These are phyloP conservation scores for Isoperla grammatica DNA, from an alignment of 2,888 invertebrate species.

Conservation along the genomic window DNA sequence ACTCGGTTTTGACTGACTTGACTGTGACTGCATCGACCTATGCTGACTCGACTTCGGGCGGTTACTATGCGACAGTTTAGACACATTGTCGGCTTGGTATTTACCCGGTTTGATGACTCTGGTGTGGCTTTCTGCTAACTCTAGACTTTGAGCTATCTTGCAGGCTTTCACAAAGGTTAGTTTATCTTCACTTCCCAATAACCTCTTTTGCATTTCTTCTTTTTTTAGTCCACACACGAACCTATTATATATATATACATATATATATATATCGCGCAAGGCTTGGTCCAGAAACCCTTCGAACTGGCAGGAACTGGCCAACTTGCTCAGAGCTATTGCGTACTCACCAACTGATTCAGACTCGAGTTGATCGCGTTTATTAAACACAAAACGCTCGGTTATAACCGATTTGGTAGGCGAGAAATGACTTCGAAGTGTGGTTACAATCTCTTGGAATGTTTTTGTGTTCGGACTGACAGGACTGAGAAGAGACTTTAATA, in stretches of 20 bases:
- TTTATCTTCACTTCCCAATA: constrained; percentile 30
- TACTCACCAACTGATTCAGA: constrained; percentile 28
- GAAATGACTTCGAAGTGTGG: constrained; percentile 21
- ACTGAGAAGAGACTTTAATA: too few species aligned
- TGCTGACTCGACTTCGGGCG: too few species aligned
- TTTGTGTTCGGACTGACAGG: too few species aligned
- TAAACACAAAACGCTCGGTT: constrained; percentile 35
- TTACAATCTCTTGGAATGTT: too few species aligned
- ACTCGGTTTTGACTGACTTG: neutral
- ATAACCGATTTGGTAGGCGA: constrained; percentile 32
- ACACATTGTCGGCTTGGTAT: too few species aligned
- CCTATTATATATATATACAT: too few species aligned
- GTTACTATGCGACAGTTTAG: too few species aligned
- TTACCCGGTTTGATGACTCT: neutral
- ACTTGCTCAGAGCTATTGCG: constrained; percentile 31
- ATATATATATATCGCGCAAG: too few species aligned
- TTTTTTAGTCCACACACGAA: constrained; percentile 33
- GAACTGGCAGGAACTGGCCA: constrained; percentile 34
- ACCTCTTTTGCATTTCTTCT: constrained; percentile 28
- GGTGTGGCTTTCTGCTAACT: constrained; percentile 21
- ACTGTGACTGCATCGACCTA: too few species aligned
- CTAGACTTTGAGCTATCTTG: constrained; percentile 25
- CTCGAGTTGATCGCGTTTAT: constrained; percentile 30
- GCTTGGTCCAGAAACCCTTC: constrained; percentile 33
- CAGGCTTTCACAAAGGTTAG: constrained; percentile 29